Base-by-base conservation (phyloP, 1,140 invertebrate genomes). In the Diorhabda carinulata region DNA sequence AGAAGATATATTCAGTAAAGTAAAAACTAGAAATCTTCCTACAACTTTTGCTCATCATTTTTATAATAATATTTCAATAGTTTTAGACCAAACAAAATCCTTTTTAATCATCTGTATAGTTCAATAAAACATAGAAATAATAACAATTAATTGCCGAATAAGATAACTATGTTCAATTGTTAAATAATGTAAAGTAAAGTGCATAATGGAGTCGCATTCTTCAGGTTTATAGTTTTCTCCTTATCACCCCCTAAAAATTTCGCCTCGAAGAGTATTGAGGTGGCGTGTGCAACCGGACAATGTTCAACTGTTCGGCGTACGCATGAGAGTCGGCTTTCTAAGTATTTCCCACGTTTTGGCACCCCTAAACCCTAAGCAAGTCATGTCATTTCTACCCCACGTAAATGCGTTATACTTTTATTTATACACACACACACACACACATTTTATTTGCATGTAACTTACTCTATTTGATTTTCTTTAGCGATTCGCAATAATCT, bases 261-360 rank as follows among this genome's bases (percentile, higher is more conserved):
- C 47, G 47, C n/a, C 3, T 52, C 6, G 47, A 2, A 52, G 47
- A 6, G n/a, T n/a, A 52, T 52, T n/a, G 47, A 8, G n/a, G 47
- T 4, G 47, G 47, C 47, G 47, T 52, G 47, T 52, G 47, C 47
- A 52, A 8, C n/a, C 47, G 47, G 6, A 52, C 47, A 52, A 52
- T 52, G 47, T 52, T 52, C 47, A 52, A 52, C 47, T 52, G 47
- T 52, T 52, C 47, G 47, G 47, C 47, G 47, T 52, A 52, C 47
- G 47, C 47, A 52, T 52, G 47, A 52, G 47, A 52, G 47, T n/a
- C 47, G 47, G 47, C 47, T 52, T 52, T 52, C n/a, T 8, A 52
- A 52, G n/a, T 52, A 52, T 52, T 52, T 52, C 47, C 47, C 47
- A 52, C 47, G 47, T 52, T 52, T 52, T 9, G 47, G 47, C 47